These are phyloP conservation scores for Lepidurus couesii DNA, from an alignment of 1,140 invertebrate genomes.

Conservation along the genomic window DNA sequence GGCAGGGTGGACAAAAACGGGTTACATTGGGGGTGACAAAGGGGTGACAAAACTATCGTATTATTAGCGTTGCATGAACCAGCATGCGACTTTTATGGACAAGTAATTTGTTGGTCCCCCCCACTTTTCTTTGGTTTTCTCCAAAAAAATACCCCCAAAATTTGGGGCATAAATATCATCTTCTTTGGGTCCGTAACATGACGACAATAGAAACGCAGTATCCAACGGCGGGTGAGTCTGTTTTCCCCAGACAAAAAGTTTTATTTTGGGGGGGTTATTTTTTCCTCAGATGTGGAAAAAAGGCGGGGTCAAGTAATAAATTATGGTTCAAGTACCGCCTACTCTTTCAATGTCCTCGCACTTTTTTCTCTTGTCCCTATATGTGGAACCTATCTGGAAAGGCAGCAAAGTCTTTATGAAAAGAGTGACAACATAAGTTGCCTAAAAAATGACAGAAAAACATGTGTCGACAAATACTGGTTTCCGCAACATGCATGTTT, in stretches of 20 bases:
- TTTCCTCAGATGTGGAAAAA: background rate
- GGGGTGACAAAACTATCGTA: constrained; percentile 5
- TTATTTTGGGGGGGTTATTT: background rate
- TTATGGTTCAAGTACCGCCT: background rate
- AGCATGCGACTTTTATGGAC: background rate
- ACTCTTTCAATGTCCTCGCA: background rate
- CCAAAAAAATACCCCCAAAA: background rate
- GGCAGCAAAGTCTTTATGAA: background rate
- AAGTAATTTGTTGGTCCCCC: background rate
- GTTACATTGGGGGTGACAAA: constrained; percentile 13
- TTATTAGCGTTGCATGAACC: constrained; percentile 8
- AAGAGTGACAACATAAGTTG: background rate
- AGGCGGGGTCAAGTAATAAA: background rate
- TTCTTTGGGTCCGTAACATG: background rate
- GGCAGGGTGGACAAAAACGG: background rate
- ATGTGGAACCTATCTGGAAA: background rate
- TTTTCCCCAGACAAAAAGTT: background rate
- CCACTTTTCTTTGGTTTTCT: background rate
- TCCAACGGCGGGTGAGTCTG: background rate
- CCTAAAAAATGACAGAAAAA: background rate
- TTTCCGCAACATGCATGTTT: background rate
- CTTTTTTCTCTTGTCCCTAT: background rate
- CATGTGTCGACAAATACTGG: constrained; percentile 2
- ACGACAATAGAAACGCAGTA: background rate
- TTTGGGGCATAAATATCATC: background rate